A percentile compares a stretch with the other conserved stretches of the same genome.
phyloP scores from a whole-genome alignment of 2,888 invertebrate genomes.

The Mechanitis messenoides region DNA sequence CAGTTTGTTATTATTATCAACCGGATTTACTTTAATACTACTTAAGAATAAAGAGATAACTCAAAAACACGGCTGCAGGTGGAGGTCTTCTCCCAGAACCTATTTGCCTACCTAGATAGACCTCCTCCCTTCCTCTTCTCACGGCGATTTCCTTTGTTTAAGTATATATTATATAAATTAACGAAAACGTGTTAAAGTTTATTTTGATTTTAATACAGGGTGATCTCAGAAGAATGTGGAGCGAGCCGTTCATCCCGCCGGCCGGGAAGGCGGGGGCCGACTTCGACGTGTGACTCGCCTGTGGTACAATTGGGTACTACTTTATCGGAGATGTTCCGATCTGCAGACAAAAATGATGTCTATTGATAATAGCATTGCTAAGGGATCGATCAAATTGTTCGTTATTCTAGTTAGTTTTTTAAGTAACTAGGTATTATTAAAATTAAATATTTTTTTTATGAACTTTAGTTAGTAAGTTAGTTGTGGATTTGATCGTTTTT shows the following conservation, averaged over 20 bases:
- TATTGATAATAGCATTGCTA: neutral
- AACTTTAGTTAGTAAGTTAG: too few relatives aligned
- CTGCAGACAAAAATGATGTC: neutral
- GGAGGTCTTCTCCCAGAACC: too few relatives aligned
- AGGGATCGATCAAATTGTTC: neutral
- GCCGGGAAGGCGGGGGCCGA: constrained; percentile 79
- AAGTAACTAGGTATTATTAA: constrained; percentile 2
- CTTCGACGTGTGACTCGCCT: constrained; percentile 66
- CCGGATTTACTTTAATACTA: too few relatives aligned
- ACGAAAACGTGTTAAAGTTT: too few relatives aligned
- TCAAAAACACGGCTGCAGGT: too few relatives aligned
- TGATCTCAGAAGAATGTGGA: constrained; percentile 98
- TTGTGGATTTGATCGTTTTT: too few relatives aligned
- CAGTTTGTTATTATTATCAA: too few relatives aligned
- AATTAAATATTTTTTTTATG: neutral
- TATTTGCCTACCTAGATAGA: too few relatives aligned
- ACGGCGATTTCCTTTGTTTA: neutral
- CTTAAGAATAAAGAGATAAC: too few relatives aligned
- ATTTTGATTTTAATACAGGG: constrained; percentile 78
- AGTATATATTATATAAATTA: neutral
- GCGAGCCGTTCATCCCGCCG: constrained; percentile 93
- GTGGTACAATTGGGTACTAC: too few relatives aligned
- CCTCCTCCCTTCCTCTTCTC: too few relatives aligned
- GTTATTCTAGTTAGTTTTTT: constrained; percentile 3
- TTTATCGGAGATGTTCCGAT: too few relatives aligned